These are phyloP conservation scores for Chaitophorus viminalis DNA, from an alignment of 2,888 invertebrate species.

Conservation along the genomic window DNA sequence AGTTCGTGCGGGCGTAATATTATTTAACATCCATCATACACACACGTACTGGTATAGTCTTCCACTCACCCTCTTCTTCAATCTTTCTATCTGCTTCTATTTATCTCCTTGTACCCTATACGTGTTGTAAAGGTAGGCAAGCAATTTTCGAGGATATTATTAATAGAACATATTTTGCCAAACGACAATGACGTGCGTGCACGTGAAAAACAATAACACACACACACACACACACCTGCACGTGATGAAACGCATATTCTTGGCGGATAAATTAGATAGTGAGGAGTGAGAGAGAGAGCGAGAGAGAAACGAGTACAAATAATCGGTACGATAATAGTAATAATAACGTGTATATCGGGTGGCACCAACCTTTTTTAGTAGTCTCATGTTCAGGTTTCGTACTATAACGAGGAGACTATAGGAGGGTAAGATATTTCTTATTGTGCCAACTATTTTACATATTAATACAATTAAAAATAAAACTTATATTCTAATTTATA, in stretches of 20 bases:
- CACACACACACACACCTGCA: not conserved
- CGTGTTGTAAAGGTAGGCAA: not conserved
- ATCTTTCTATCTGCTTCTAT: not conserved
- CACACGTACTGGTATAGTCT: not conserved
- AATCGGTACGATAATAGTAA: no score
- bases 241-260: not conserved
- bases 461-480: no score
- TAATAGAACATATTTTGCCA: constrained; percentile 21
- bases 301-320: not conserved
- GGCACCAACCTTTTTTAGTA: no score
- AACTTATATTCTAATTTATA: no score
- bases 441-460: no score
- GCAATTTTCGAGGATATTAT: constrained; percentile 27
- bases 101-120: not conserved
- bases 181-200: constrained; percentile 27
- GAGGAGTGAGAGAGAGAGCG: not conserved
- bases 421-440: no score
- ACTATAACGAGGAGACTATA: no score
- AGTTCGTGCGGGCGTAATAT: constrained; percentile 32
- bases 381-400: no score
- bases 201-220: constrained; percentile 1
- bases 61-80: not conserved
- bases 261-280: not conserved
- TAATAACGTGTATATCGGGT: no score
- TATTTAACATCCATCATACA: constrained; percentile 47